A percentile compares a stretch with the other conserved stretches of the same genome.
Evolutionary conservation across 2,797 vertebrate genomes (phyloP).

Genomic region (Sebastes minor): DNA sequence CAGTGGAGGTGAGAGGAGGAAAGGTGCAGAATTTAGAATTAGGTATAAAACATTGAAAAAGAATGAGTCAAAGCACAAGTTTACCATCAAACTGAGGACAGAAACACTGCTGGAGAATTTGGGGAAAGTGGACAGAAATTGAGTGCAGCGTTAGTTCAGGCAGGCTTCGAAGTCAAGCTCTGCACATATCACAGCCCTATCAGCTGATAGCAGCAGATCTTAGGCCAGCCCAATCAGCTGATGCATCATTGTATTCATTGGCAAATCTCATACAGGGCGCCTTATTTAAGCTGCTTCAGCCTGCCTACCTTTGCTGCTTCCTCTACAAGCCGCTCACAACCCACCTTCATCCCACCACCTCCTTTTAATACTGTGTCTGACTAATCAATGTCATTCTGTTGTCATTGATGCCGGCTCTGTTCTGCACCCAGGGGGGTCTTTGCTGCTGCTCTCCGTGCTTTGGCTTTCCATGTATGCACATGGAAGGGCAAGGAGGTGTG

Average conservation of each 20-base stretch:
- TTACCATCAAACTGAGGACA: background rate
- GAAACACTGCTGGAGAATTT: background rate
- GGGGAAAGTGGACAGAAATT: background rate
- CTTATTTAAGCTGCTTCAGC: background rate
- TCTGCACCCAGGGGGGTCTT: too few species aligned
- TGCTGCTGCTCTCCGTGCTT: background rate
- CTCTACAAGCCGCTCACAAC: background rate
- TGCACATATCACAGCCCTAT: background rate
- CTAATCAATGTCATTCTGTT: background rate
- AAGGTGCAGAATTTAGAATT: background rate
- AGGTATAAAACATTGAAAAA: background rate
- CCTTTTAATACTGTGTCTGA: background rate
- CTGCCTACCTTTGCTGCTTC: background rate
- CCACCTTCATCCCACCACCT: background rate
- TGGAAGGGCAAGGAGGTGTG: background rate
- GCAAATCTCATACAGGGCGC: background rate
- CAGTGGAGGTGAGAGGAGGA: background rate
- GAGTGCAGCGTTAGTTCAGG: background rate
- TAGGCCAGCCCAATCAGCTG: background rate
- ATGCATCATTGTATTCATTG: too few species aligned
- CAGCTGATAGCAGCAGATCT: background rate
- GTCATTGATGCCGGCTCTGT: background rate
- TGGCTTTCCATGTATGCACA: background rate
- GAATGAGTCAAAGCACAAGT: background rate
- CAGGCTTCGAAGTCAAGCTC: too few species aligned